Evolutionary conservation across 2,113 vertebrate genomes (phyloP), one percentile per base, ranked within the genome.

Genomic region (Malurus elegans): DNA sequence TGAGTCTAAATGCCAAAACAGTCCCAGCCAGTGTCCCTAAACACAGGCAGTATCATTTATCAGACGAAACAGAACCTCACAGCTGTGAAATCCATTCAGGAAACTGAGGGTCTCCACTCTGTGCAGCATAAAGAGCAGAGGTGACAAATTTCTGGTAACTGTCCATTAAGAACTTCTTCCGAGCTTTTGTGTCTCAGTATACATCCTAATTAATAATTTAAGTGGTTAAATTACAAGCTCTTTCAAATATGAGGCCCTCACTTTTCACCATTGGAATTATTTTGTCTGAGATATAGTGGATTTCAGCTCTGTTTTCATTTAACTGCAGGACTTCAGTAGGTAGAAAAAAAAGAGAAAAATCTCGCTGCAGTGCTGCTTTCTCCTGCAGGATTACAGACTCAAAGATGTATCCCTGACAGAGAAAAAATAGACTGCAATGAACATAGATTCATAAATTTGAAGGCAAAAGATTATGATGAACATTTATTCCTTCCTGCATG

Each of bases 401-500:
- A 10, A 70, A 76, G 54, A 70, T 38, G 9, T 51, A 57, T 70
- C 79, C 14, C 38, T 80, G 36, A 36, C 69, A 93, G 25, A 45
- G 44, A 88, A 66, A 86, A 85, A 75, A 28, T 19, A 45, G 34
- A 38, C 44, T 13, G 12, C 48, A 93, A 51, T 67, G 71, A 88
- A 80, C 53, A 73, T 5, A 94, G 56, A 86, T 90, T 86, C 60
- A 95, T 7, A 2, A 78, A 45, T 56, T 53, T 84, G 72, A 95
- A 92, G 40, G 82, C 67, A 66, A 80, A 66, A 65, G 11, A 87
- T 88, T 71, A 71, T 70, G 28, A 79, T 42, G 18, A 90, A 71
- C 75, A 71, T 84, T 93, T 86, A 92, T 86, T 79, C 56, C 29
- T 88, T 93, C 72, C 69, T 90, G 51, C n/a, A 56, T 80, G 80